Evolutionary conservation across 2,797 vertebrate species (phyloP).

Genomic region (Sternotherus odoratus): DNA sequence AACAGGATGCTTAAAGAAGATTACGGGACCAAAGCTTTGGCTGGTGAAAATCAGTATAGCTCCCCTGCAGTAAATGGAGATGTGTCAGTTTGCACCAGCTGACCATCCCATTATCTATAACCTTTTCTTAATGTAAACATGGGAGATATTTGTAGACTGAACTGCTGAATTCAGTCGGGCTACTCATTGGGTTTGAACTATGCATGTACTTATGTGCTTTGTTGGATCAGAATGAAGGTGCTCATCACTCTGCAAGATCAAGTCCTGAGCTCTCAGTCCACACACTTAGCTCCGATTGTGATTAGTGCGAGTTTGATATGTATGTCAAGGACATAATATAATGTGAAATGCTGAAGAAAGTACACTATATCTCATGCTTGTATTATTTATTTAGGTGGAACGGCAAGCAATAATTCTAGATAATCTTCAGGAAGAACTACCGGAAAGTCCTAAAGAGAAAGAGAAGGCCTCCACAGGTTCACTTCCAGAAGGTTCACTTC

Average conservation of each 20-base stretch:
- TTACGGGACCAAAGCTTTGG: neutral
- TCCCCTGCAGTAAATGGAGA: neutral
- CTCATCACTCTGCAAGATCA: constrained; percentile 16
- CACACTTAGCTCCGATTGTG: neutral
- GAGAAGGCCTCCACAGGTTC: constrained; percentile 81
- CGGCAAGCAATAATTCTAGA: constrained; percentile 86
- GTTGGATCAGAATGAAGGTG: neutral
- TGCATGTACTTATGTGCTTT: neutral
- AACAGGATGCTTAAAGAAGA: neutral
- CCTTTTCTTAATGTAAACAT: neutral
- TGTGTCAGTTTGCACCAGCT: accelerated
- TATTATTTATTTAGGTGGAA: constrained; percentile 85
- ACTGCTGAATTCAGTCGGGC: neutral
- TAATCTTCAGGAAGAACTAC: constrained; percentile 89
- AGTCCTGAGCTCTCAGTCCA: constrained; percentile 4
- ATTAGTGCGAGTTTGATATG: neutral
- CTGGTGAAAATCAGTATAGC: neutral
- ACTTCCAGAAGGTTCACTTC: constrained; percentile 88
- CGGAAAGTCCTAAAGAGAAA: constrained; percentile 76
- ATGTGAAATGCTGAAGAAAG: constrained; percentile 18
- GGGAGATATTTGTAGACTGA: neutral
- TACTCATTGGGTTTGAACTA: neutral
- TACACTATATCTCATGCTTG: constrained; percentile 14
- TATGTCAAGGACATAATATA: constrained; percentile 19
- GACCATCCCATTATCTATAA: neutral